A percentile compares a stretch with the other conserved stretches of the same genome.
These are phyloP conservation scores for Drosophila aff. DNA, from an alignment of 1,140 invertebrate genomes.

Conservation along the genomic window DNA sequence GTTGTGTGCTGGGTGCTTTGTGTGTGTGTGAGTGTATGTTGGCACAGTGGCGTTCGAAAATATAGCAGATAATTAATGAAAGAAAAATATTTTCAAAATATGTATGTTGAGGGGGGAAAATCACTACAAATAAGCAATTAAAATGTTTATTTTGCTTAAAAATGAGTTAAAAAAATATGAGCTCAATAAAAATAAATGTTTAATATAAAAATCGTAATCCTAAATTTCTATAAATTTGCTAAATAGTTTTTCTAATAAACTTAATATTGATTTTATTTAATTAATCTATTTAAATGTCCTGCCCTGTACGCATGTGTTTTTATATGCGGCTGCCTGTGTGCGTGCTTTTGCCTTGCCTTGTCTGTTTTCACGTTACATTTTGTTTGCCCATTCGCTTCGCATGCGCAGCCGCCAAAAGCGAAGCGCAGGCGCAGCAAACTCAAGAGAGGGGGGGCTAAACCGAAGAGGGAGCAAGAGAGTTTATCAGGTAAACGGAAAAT, in stretches of 20 bases:
- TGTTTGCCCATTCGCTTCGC: conserved; percentile 82
- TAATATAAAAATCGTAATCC: not conserved
- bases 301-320: conserved; percentile 37
- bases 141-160: too few species aligned
- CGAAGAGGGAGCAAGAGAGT: conserved; percentile 14
- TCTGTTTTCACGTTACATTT: conserved; percentile 78
- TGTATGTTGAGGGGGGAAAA: not conserved
- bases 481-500: conserved; percentile 21
- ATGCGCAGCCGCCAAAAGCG: conserved; percentile 64
- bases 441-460: not conserved
- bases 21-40: conserved; percentile 9
- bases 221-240: not conserved
- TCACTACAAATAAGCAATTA: too few species aligned
- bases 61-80: conserved; percentile 18
- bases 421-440: conserved; percentile 14
- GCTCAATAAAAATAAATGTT: not conserved
- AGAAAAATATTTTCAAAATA: not conserved
- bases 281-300: conserved; percentile 12
- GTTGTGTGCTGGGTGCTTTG: conserved; percentile 63
- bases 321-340: conserved; percentile 14
- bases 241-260: too few species aligned
- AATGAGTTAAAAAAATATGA: not conserved
- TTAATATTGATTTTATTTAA: too few species aligned
- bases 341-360: conserved; percentile 58
- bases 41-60: conserved; percentile 5